Conservation (phyloP, 2,888 invertebrate species). For the Cantharis nigra region DNA sequence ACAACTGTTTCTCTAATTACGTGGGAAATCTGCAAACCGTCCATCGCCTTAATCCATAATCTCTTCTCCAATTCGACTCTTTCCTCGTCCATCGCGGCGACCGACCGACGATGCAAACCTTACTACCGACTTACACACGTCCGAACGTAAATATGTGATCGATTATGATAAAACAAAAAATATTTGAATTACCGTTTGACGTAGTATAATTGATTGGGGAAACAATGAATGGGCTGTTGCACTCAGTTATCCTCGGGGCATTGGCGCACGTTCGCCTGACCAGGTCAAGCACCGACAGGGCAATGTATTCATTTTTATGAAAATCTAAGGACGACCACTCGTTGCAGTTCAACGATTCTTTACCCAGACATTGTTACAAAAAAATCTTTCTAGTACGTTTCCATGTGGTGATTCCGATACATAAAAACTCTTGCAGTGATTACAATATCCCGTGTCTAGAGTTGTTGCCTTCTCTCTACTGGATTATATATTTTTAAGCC, state of each 20-base stretch:
- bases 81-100: too few species aligned
- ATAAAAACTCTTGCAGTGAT: background rate
- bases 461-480: background rate
- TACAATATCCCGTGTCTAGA: background rate
- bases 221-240: slow-evolving; percentile 36
- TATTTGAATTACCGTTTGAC: background rate
- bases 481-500: background rate
- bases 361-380: slow-evolving; percentile 36
- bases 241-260: slow-evolving; percentile 35
- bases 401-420: slow-evolving; percentile 32
- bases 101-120: too few species aligned
- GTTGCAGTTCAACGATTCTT: slow-evolving; percentile 43
- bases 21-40: background rate
- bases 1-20: background rate
- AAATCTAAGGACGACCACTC: slow-evolving; percentile 63
- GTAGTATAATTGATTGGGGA: slow-evolving; percentile 6
- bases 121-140: background rate
- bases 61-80: too few species aligned
- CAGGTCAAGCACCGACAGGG: slow-evolving; percentile 52
- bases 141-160: background rate
- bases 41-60: background rate
- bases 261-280: slow-evolving; percentile 36
- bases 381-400: slow-evolving; percentile 31
- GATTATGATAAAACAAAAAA: background rate
- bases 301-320: slow-evolving; percentile 61